Evolutionary conservation across 2,797 vertebrate species (phyloP).

Genomic region (Borostomias antarcticus): DNA sequence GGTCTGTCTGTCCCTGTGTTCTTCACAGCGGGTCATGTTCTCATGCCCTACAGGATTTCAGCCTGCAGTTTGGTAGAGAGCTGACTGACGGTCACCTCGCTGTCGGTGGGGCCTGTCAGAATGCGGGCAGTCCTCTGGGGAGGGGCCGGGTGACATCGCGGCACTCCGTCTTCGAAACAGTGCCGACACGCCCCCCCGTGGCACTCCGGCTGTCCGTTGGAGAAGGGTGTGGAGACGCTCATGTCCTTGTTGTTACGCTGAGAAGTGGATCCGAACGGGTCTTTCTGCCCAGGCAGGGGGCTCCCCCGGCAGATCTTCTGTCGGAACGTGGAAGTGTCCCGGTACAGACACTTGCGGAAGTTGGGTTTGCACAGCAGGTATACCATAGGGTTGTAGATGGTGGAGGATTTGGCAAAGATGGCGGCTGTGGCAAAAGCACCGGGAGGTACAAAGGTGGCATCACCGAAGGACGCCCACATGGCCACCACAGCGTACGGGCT

Average conservation of each 20-base stretch:
- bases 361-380: slow-evolving; percentile 86
- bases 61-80: slow-evolving; percentile 58
- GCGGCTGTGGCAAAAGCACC: slow-evolving; percentile 81
- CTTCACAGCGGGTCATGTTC: slow-evolving; percentile 1
- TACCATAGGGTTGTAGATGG: slow-evolving; percentile 84
- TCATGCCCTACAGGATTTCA: slow-evolving; percentile 51
- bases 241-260: slow-evolving; percentile 59
- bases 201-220: slow-evolving; percentile 62
- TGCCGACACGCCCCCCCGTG: slow-evolving; percentile 61
- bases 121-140: slow-evolving; percentile 66
- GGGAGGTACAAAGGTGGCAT: slow-evolving; percentile 69
- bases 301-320: slow-evolving; percentile 72
- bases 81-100: slow-evolving; percentile 64
- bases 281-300: slow-evolving; percentile 35
- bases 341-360: slow-evolving; percentile 80
- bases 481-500: slow-evolving; percentile 81
- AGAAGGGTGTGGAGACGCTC: slow-evolving; percentile 60
- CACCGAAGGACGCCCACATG: slow-evolving; percentile 81
- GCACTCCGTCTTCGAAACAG: slow-evolving; percentile 41
- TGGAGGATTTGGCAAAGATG: slow-evolving; percentile 84
- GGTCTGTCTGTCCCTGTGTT: slow-evolving; percentile 27
- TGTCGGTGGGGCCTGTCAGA: slow-evolving; percentile 61
- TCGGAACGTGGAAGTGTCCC: slow-evolving; percentile 68
- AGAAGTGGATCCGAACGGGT: slow-evolving; percentile 39
- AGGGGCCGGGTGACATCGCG: slow-evolving; percentile 42